Conservation (phyloP, 2,797 vertebrate genomes). For the Premnoplex brunnescens region DNA sequence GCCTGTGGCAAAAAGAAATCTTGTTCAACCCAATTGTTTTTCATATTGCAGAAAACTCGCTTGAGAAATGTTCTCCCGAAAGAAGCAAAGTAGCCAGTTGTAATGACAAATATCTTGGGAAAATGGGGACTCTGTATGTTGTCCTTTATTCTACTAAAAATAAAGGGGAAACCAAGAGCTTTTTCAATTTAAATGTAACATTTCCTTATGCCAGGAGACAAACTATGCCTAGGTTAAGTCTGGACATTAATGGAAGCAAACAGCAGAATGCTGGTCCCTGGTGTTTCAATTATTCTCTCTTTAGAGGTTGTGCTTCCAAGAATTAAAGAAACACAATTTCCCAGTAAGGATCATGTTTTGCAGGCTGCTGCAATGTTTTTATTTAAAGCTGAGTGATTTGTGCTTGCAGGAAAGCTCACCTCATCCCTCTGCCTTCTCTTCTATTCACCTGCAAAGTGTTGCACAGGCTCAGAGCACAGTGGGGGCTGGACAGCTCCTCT, state of each 20-base stretch:
- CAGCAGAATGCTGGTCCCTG: constrained; percentile 24
- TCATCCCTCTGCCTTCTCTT: not conserved
- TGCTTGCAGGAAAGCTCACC: not conserved
- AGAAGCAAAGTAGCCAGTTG: not conserved
- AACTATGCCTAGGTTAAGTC: constrained; percentile 10
- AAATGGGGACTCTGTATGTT: constrained; percentile 16
- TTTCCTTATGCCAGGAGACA: not conserved
- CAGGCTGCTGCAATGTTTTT: not conserved
- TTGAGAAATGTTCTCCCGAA: constrained; percentile 29
- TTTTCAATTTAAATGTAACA: constrained; percentile 1
- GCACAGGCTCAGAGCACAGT: fast-evolving
- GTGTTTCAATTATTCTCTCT: constrained; percentile 34
- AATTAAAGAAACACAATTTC: not conserved
- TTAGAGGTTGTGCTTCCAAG: constrained; percentile 8
- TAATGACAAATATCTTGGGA: constrained; percentile 50
- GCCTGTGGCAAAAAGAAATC: not conserved
- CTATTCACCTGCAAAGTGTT: fast-evolving
- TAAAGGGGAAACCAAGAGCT: not conserved
- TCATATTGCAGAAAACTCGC: not conserved
- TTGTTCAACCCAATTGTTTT: not conserved
- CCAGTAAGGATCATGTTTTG: not conserved
- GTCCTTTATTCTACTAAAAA: constrained; percentile 16
- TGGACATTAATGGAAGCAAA: constrained; percentile 48
- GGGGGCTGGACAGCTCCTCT: not conserved
- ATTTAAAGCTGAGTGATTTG: constrained; percentile 5